phyloP scores from a whole-genome alignment of 1,140 invertebrate species.

The Lamellibrachia luymesi region DNA sequence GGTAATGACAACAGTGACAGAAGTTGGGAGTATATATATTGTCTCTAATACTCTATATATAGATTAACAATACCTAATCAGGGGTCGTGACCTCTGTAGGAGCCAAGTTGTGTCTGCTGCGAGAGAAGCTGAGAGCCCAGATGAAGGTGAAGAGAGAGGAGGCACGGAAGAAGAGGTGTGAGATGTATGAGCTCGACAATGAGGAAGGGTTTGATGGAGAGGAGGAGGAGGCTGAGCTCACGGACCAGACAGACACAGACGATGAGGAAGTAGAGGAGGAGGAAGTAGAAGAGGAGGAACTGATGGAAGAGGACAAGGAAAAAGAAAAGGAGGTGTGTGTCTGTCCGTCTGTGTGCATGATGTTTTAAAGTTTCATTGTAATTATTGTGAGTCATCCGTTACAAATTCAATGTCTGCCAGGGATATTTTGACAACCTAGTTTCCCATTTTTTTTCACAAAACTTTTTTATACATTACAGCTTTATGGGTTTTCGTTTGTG shows the following conservation, averaged over 20 bases:
- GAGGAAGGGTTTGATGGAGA: constrained; percentile 47
- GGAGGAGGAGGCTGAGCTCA: constrained; percentile 29
- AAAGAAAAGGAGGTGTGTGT: constrained; percentile 30
- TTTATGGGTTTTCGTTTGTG: too few species aligned
- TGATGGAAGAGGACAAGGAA: constrained; percentile 35
- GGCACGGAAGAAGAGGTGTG: constrained; percentile 65
- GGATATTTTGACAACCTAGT: too few species aligned
- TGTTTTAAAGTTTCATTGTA: neutral
- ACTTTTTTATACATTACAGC: too few species aligned
- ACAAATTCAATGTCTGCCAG: too few species aligned
- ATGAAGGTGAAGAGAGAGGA: constrained; percentile 65
- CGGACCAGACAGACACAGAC: constrained; percentile 29
- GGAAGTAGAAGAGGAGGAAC: constrained; percentile 46
- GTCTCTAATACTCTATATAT: neutral
- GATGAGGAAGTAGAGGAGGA: constrained; percentile 55
- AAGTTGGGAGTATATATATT: too few species aligned
- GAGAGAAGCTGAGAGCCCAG: constrained; percentile 65
- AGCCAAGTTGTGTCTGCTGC: constrained; percentile 63
- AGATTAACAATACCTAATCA: neutral
- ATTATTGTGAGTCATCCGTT: too few species aligned
- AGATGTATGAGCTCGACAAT: constrained; percentile 53
- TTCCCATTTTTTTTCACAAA: too few species aligned
- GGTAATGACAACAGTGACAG: too few species aligned
- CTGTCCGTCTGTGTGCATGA: neutral
- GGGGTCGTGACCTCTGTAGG: constrained; percentile 45